Evolutionary conservation across 2,888 invertebrate species (phyloP), one percentile per base, ranked within the genome.

Genomic region (Gymnocheta viridis): DNA sequence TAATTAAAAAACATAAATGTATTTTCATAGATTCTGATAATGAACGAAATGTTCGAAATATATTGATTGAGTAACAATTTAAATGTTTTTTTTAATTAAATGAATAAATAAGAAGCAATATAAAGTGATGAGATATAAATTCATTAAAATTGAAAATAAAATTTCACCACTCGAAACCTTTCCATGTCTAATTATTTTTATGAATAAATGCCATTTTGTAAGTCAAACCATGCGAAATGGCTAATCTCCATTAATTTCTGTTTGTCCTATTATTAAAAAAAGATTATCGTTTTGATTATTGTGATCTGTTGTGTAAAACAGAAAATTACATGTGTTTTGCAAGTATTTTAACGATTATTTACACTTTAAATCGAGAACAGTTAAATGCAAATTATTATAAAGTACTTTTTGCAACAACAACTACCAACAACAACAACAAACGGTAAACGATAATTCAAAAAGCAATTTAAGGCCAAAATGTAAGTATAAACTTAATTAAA

Each of bases 251-350:
- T 54, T 54, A 32, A 29, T 56, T 32, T 60, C 60, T 64, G 64
- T 56, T 66, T 51, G 38, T 35, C 64, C 17, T 56, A 47, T 69
- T 60, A 69, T 78, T 78, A 62, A 70, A 78, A 78, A 44, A 32
- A 54, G 78, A 72, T 77, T 82, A 58, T 69, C 58, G 41, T 27
- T 35, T 35, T 64, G 66, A 67, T 69, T 76, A 41, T 54, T 44
- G 22, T 62, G 51, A 70, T 80, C 58, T 44, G 47, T 60, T 3
- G n/a, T 77, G 80, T 73, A 41, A 56, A 69, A 73, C 84, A 84
- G 62, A 9, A 73, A 74, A 81, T 84, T 81, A 78, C 77, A 80
- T 51, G 38, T 84, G 77, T 67, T 74, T 51, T 54, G 29, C 54
- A 73, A 69, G 44, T 58, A 72, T 69, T 80, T 77, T 62, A 35